phyloP scores from a whole-genome alignment of 2,113 vertebrate genomes.

The Peucedramus taeniatus region DNA sequence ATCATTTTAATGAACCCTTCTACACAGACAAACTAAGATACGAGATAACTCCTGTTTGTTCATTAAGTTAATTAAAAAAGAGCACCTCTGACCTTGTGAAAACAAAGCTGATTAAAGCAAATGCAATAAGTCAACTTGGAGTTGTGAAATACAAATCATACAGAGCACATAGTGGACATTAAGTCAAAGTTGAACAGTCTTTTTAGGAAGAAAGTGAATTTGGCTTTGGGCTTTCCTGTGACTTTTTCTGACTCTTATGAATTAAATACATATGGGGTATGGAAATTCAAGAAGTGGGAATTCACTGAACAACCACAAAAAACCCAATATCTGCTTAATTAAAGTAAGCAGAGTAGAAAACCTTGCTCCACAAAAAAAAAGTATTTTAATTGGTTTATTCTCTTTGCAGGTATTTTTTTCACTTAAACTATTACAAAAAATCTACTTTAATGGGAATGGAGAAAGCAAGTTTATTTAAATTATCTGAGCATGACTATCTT shows the following conservation, averaged over 20 bases:
- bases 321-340: neutral
- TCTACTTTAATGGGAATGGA: neutral
- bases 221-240: constrained; percentile 10
- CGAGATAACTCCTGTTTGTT: constrained; percentile 49
- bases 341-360: constrained; percentile 31
- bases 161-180: neutral
- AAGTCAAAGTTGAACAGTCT: neutral
- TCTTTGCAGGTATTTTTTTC: neutral
- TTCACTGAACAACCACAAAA: neutral
- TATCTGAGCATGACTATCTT: neutral
- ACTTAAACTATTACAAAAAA: neutral
- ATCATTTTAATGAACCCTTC: constrained; percentile 60
- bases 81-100: constrained; percentile 28
- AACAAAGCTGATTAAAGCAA: constrained; percentile 61
- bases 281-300: constrained; percentile 24
- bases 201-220: constrained; percentile 18
- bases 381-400: neutral
- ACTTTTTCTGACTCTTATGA: neutral
- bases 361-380: neutral
- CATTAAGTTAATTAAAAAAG: constrained; percentile 65
- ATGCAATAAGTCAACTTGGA: constrained; percentile 17
- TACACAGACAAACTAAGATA: constrained; percentile 40
- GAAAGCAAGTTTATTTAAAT: neutral
- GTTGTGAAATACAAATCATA: neutral
- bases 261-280: constrained; percentile 37